A percentile compares a stretch with the other conserved stretches of the same genome.
phyloP scores from a whole-genome alignment of 2,888 invertebrate genomes.

The Ophion slaviceki region DNA sequence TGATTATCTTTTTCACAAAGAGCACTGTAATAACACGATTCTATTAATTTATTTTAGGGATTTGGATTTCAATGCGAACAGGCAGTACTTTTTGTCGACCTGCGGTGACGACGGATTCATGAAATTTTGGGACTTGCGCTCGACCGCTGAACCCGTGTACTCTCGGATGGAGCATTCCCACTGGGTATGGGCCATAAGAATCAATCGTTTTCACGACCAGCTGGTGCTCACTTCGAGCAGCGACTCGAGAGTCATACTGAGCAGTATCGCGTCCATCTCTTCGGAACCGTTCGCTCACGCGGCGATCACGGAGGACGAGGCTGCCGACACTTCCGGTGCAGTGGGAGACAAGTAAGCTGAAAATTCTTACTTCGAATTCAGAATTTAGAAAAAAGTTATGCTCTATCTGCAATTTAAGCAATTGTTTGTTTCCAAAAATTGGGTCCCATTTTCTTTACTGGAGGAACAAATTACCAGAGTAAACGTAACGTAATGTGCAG shows the following conservation, averaged over 20 bases:
- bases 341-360: conserved; percentile 83
- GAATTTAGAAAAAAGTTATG: neutral
- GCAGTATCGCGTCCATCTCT: conserved; percentile 94
- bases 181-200: conserved; percentile 97
- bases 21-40: conserved; percentile 9
- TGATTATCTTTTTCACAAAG: neutral
- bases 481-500: too few relatives aligned
- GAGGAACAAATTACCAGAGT: too few relatives aligned
- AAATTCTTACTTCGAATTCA: neutral
- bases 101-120: conserved; percentile 98
- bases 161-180: conserved; percentile 94
- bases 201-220: conserved; percentile 99
- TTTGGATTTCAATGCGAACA: conserved; percentile 98
- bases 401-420: too few relatives aligned
- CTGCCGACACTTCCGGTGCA: conserved; percentile 25
- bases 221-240: conserved; percentile 96
- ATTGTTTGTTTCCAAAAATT: too few relatives aligned
- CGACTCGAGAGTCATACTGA: conserved; percentile 95
- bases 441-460: too few relatives aligned
- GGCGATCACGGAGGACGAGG: conserved; percentile 83
- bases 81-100: conserved; percentile 96
- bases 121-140: conserved; percentile 98
- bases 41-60: conserved; percentile 85
- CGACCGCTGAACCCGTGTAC: conserved; percentile 91
- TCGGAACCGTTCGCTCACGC: conserved; percentile 89